A percentile compares a stretch with the other conserved stretches of the same genome.
Evolutionary conservation across 2,113 vertebrate species (phyloP).

Genomic region (Platichthys stellatus): DNA sequence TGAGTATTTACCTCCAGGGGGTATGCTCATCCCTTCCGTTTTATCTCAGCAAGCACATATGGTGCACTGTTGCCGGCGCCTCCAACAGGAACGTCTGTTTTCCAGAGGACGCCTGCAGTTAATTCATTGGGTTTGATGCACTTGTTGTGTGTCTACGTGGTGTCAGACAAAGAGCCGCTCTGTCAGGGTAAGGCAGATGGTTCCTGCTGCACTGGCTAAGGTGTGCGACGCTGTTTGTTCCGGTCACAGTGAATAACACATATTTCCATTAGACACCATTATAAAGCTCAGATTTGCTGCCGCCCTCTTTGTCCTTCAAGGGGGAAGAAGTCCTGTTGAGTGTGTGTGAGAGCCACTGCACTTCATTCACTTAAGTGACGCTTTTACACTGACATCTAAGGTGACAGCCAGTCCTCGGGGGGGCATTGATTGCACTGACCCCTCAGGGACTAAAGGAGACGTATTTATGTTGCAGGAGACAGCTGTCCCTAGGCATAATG

Average conservation of each 20-base stretch:
- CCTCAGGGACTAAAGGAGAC: constrained; percentile 59
- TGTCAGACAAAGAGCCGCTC: constrained; percentile 7
- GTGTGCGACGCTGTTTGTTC: background rate
- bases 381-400: constrained; percentile 57
- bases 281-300: constrained; percentile 6
- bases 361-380: constrained; percentile 61
- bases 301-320: constrained; percentile 48
- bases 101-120: constrained; percentile 63
- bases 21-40: constrained; percentile 69
- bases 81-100: constrained; percentile 66
- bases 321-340: constrained; percentile 41
- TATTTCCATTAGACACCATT: constrained; percentile 24
- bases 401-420: constrained; percentile 64
- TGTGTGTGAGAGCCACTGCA: constrained; percentile 34
- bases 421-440: constrained; percentile 75
- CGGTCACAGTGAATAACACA: background rate
- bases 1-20: constrained; percentile 74
- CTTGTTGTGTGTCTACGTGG: constrained; percentile 49
- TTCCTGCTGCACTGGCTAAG: background rate
- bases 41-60: constrained; percentile 79
- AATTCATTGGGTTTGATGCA: constrained; percentile 51
- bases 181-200: constrained; percentile 18
- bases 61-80: constrained; percentile 62
- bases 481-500: constrained; percentile 67
- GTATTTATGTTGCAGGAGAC: constrained; percentile 74